Evolutionary conservation across 2,888 invertebrate genomes (phyloP).

Genomic region (Lasioglossum vierecki): DNA sequence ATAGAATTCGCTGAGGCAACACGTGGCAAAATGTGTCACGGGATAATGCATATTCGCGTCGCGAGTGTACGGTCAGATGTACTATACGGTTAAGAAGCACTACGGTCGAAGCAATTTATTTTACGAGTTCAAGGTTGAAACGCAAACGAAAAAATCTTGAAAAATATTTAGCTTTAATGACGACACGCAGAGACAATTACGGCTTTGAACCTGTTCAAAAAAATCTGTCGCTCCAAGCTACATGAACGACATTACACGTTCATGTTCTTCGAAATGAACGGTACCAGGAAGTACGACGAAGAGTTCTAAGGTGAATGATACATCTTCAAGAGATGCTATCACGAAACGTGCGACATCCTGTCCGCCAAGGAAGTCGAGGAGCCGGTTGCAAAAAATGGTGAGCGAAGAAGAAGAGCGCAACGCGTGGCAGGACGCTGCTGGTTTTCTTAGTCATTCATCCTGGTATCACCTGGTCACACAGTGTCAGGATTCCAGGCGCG

Average conservation of each 20-base stretch:
- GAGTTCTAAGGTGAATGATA: neutral
- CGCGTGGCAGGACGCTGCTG: conserved; percentile 61
- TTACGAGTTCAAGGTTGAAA: too few species aligned
- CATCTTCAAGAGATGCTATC: neutral
- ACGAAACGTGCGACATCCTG: conserved; percentile 6
- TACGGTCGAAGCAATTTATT: neutral
- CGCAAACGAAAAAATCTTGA: too few species aligned
- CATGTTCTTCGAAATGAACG: neutral
- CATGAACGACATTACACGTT: neutral
- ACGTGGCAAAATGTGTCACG: conserved; percentile 31
- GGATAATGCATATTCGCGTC: conserved; percentile 12
- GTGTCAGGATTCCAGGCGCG: conserved; percentile 77
- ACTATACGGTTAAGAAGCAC: neutral
- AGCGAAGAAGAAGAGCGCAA: conserved; percentile 34
- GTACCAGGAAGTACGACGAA: neutral
- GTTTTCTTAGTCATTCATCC: conserved; percentile 73
- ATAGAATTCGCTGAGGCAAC: conserved; percentile 24
- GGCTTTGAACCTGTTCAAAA: neutral
- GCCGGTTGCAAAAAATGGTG: conserved; percentile 50
- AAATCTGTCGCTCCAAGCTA: neutral
- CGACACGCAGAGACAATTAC: neutral
- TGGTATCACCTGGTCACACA: conserved; percentile 71
- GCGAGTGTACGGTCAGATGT: neutral
- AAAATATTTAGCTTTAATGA: neutral
- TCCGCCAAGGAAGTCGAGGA: neutral